phyloP scores from a whole-genome alignment of 1,140 invertebrate genomes.

The Megalopta genalis region DNA sequence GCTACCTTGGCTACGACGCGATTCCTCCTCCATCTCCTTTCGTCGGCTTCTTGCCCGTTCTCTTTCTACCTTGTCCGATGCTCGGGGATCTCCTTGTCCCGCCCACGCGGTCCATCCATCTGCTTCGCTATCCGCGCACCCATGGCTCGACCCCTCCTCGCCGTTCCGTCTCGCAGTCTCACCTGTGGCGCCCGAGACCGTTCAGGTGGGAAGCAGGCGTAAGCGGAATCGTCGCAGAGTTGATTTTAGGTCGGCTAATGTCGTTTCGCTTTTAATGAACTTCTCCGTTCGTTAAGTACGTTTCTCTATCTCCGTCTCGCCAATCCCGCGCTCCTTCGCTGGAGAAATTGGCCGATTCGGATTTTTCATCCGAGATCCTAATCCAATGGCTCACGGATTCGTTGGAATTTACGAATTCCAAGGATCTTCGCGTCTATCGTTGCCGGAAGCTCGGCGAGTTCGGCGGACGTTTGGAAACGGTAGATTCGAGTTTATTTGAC shows the following conservation, averaged over 20 bases:
- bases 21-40: slow-evolving; percentile 62
- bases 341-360: neutral
- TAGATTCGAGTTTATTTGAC: too few relatives aligned
- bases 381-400: neutral
- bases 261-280: slow-evolving; percentile 80
- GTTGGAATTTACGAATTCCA: too few relatives aligned
- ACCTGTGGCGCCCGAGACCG: slow-evolving; percentile 45
- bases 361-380: neutral
- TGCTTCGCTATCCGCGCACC: slow-evolving; percentile 8
- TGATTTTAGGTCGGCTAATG: slow-evolving; percentile 80
- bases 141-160: neutral
- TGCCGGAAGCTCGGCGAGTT: too few relatives aligned
- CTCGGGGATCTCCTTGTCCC: neutral
- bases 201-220: slow-evolving; percentile 47
- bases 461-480: too few relatives aligned
- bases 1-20: slow-evolving; percentile 56
- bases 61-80: neutral
- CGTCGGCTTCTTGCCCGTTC: slow-evolving; percentile 38
- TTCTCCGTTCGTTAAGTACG: slow-evolving; percentile 79
- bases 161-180: slow-evolving; percentile 41
- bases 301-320: slow-evolving; percentile 76
- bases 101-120: slow-evolving; percentile 24
- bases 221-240: slow-evolving; percentile 66
- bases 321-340: slow-evolving; percentile 36
- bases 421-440: too few relatives aligned